Conservation (phyloP, 2,888 invertebrate genomes). For the Aricia artaxerxes region DNA sequence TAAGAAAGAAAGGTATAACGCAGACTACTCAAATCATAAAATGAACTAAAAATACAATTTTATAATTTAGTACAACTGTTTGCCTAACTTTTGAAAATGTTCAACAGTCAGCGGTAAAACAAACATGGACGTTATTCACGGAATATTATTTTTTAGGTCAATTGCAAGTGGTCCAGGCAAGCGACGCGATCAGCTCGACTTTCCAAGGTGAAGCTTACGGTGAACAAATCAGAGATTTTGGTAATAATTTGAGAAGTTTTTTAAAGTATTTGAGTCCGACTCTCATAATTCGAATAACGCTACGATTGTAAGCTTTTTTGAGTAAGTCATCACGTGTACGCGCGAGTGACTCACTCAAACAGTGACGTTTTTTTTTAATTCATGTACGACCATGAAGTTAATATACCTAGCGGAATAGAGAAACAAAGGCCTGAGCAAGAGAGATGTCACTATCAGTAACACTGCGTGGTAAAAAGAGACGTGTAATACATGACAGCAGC, state of each 20-base stretch:
- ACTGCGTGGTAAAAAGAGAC: no score
- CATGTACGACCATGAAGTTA: no score
- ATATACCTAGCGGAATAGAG: no score
- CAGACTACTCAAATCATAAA: background rate
- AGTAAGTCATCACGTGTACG: no score
- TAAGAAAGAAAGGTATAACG: slow-evolving; percentile 67
- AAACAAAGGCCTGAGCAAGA: no score
- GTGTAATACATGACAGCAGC: no score
- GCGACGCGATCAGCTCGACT: slow-evolving; percentile 71
- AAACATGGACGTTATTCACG: background rate
- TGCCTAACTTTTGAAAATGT: background rate
- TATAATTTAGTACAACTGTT: background rate
- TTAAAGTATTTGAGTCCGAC: background rate
- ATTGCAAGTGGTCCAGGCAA: slow-evolving; percentile 58
- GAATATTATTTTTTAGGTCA: slow-evolving; percentile 54
- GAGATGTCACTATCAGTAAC: no score
- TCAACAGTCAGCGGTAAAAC: background rate
- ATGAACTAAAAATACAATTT: background rate
- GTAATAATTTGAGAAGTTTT: slow-evolving; percentile 46
- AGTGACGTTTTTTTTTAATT: no score
- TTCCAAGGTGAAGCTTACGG: slow-evolving; percentile 73
- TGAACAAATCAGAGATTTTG: slow-evolving; percentile 71
- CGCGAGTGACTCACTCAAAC: no score
- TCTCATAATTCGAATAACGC: background rate
- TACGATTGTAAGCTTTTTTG: no score